Base-by-base conservation (phyloP, 2,113 vertebrate species). In the Rhizomys pruinosus region DNA sequence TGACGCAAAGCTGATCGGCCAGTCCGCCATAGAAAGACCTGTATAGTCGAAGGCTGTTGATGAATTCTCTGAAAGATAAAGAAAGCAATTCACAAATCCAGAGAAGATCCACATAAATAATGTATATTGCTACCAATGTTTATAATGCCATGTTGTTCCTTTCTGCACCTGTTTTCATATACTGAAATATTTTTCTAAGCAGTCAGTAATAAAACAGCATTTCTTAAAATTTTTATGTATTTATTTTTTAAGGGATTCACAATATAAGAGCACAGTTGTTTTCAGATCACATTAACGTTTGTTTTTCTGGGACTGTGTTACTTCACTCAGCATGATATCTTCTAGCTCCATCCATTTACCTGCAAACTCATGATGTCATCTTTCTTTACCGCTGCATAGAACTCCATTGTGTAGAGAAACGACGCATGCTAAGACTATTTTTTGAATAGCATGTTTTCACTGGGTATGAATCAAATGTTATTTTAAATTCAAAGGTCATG, bases 1-100 rank as follows among this genome's bases (percentile, higher is more conserved):
- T 98, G 52, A 97, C 57, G 11, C 99, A 99, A 79, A 99, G 97
- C 81, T 98, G 98, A 96, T 99, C 98, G 0, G 98, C 98, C 97
- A 99, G 97, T 90, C 98, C 96, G 0, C 98, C 97, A 0, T 99
- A 99, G 94, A 99, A 99, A 0, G 99, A 98, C 29, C 98, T 97
- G 94, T 98, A 98, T 4, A 97, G 97, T 34, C 97, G 97, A 29
- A 99, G 98, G 71, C 97, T 98, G 74, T 92, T 97, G 95, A 99
- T 97, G 93, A 99, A 99, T 85, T 99, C 98, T 95, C 99, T 99
- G 97, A 25, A 97, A 85, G 92, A 77, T 64, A 84, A 90, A 86
- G 10, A 96, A 89, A 76, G 37, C 79, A 91, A 94, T 66, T 11
- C 11, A 52, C 6, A 52, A 52, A 52, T 52, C 47, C 47, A 52